Base-by-base conservation (phyloP, 1,140 invertebrate genomes). In the Listronotus bonariensis region DNA sequence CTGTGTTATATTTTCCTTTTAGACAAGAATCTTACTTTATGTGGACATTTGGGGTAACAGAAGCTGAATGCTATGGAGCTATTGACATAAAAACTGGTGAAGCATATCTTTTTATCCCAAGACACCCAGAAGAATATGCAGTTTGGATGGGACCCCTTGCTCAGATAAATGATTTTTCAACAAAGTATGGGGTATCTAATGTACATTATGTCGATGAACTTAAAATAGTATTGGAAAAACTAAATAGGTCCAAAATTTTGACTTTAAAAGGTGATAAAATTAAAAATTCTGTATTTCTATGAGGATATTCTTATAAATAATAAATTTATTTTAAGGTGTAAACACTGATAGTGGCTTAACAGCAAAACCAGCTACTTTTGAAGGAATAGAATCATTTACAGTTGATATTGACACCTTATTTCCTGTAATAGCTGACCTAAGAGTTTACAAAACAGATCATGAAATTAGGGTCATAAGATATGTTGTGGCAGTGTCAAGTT, bases 401-500 rank as follows among this genome's bases (percentile, higher is more conserved):
- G 48, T 72, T 60, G 65, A 69, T 68, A 71, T 65, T 55, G 57
- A 64, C 20, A 69, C 55, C 42, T 60, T 76, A 14, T 76, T 74
- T 42, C 68, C 68, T 12, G 40, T 69, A 17, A 72, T 72, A 34
- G 66, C 67, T 6, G 51, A 70, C 52, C 53, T 72, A 70, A 91
- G 96, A 42, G 94, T 97, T 0, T 88, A 94, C 70, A 99, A 99
- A 78, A 92, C 94, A 0, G 81, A 87, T 2, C 79, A 87, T 67
- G 97, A 99, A 81, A 84, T 97, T 12, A 89, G 96, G 75, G 90
- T 98, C 0, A 80, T 99, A 76, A 87, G 93, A 14, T 98, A 98
- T 78, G 89, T 93, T 7, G 89, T 89, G 69, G 89, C 89, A 77
- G 86, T 98, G 12, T 97, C 95, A 15, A 96, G 93, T 11, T 89